Evolutionary conservation across 1,140 invertebrate species (phyloP), one percentile per base, ranked within the genome.

Genomic region (Leguminivora glycinivorella): DNA sequence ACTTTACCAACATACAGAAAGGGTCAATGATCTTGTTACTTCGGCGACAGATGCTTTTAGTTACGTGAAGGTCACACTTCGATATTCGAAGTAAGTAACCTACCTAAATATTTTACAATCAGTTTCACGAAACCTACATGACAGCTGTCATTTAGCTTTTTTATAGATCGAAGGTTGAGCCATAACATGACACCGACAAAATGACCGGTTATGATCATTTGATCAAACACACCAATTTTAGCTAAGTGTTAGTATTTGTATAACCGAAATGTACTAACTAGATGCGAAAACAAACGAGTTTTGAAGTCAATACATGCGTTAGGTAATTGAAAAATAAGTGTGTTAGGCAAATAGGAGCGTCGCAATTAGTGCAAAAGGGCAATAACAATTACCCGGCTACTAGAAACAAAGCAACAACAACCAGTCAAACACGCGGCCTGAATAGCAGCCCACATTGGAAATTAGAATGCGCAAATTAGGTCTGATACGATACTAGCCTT

Each of bases 381-480:
- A 58, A 25, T 58, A 58, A 58, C 25, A 58, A 58, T 58, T 58
- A 58, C 56, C 56, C 56, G 22, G 56, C 24, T 58, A 34, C 14
- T 63, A 26, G 19, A 26, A 25, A 29, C 58, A 63, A 63, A 29
- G n/a, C 58, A 63, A 63, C 26, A 63, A 26, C 56, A n/a, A n/a
- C n/a, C n/a, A n/a, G n/a, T n/a, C n/a, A n/a, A n/a, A n/a, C n/a
- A 31, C 29, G 26, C 25, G 58, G 9, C 58, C 58, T 63, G n/a
- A 63, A 63, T 63, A 31, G 12, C n/a, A 17, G 26, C 58, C 58
- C n/a, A 63, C 58, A 63, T 29, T 63, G 25, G 58, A 29, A 34
- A 63, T 31, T 29, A n/a, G 26, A 63, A 29, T 63, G n/a, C 58
- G 12, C 31, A 52, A 63, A 63, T 34, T 63, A 31, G 58, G n/a